Evolutionary conservation across 2,797 vertebrate genomes (phyloP).

Genomic region (Siniperca undulata): DNA sequence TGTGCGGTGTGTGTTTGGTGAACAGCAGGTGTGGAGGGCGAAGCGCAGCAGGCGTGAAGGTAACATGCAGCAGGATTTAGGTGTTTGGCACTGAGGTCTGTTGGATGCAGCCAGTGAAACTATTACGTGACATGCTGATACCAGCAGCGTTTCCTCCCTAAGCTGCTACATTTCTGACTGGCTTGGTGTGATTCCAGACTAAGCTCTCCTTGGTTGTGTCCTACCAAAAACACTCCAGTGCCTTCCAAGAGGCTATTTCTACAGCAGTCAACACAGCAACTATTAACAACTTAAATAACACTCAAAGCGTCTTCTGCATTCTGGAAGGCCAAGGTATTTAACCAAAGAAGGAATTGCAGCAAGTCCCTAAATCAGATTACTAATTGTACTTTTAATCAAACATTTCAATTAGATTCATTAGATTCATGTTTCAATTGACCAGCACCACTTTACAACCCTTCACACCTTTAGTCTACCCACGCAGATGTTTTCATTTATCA

Average conservation of each 20-base stretch:
- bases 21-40: constrained; percentile 41
- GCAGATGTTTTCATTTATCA: neutral
- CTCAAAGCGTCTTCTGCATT: neutral
- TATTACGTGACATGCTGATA: constrained; percentile 55
- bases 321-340: neutral
- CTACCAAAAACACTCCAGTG: constrained; percentile 29
- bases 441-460: neutral
- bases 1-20: constrained; percentile 12
- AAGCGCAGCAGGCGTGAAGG: constrained; percentile 60
- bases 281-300: constrained; percentile 11
- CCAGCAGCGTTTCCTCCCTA: constrained; percentile 38
- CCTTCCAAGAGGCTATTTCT: constrained; percentile 30
- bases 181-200: constrained; percentile 45
- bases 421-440: neutral
- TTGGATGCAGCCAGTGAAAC: constrained; percentile 22
- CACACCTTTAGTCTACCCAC: neutral
- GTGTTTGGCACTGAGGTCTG: constrained; percentile 36
- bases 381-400: neutral
- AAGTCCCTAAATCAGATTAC: neutral
- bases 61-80: constrained; percentile 50
- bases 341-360: neutral
- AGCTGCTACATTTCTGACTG: constrained; percentile 40
- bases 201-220: constrained; percentile 45
- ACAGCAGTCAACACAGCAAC: neutral
- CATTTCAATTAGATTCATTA: neutral